A percentile compares a stretch with the other conserved stretches of the same genome.
Conservation (phyloP, 1,140 invertebrate species). For the Brachionus angularis region DNA sequence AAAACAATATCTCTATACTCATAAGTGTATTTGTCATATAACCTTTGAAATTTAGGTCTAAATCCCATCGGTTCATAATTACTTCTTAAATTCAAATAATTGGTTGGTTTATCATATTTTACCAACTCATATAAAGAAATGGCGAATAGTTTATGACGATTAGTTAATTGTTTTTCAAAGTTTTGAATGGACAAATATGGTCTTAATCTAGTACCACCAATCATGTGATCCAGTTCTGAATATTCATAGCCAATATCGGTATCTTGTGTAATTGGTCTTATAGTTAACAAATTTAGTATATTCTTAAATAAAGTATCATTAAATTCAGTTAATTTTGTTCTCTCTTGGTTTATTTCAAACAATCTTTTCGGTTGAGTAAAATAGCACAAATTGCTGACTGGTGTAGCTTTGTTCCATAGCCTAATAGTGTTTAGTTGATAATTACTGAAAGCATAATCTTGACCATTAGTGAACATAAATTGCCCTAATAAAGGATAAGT, state of each 20-base stretch:
- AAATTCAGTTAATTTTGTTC: background rate
- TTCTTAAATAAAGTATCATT: conserved; percentile 24
- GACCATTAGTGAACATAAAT: conserved; percentile 18
- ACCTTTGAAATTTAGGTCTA: conserved; percentile 24
- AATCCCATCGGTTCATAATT: background rate
- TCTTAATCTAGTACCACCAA: conserved; percentile 27
- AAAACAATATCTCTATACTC: conserved; percentile 42
- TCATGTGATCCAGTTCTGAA: conserved; percentile 8
- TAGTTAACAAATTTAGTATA: conserved; percentile 1
- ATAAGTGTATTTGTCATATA: conserved; percentile 41
- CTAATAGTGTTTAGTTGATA: conserved; percentile 39
- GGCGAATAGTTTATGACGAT: conserved; percentile 14
- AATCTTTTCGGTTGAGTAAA: background rate
- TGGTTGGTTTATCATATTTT: conserved; percentile 23
- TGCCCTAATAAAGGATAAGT: conserved; percentile 41
- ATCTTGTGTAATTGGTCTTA: conserved; percentile 8
- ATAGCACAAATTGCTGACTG: conserved; percentile 16
- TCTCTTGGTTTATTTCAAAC: conserved; percentile 12
- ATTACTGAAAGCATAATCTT: background rate
- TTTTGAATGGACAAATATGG: conserved; percentile 35
- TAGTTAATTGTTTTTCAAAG: conserved; percentile 31
- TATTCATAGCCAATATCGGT: background rate
- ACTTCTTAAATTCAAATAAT: conserved; percentile 36
- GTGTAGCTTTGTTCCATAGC: conserved; percentile 29
- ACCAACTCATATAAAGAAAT: conserved; percentile 33